Evolutionary conservation across 2,888 invertebrate species (phyloP), one percentile per base, ranked within the genome.

Genomic region (Hololepta plana): DNA sequence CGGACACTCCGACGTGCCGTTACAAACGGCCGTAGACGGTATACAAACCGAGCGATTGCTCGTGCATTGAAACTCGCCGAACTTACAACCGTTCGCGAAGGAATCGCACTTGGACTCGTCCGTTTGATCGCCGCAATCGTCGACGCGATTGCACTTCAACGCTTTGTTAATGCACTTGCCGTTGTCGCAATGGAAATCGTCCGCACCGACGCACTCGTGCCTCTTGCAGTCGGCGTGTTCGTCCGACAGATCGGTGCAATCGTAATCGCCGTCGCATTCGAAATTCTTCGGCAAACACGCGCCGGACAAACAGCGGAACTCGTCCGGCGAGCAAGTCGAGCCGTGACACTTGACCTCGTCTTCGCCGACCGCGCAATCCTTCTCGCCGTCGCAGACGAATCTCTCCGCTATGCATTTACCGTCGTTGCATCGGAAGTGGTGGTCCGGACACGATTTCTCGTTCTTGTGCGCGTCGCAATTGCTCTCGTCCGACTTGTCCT

Each of bases 191-290:
- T 43, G 39, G 46, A 60, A 59, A 57, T 63, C 47, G 33, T 41
- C 36, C 0, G 40, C 13, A 1, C 38, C n/a, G n/a, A n/a, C 24
- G 32, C 59, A 60, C 0, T 37, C 35, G 35, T 27, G 42, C 46
- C 45, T 47, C 61, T 64, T 49, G 34, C 68, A 68, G 35, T 59
- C 53, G 7, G 64, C 68, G 31, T 67, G 64, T 48, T 84, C 82
- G 40, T 82, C 82, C 1, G 74, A 72, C 7, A 54, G 58, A 48
- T 87, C 85, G 0, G 46, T 39, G 45, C 88, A 90, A 51, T 90
- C 85, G 22, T 57, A 53, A n/a, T 62, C 57, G 0, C 64, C 64
- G 46, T 90, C 76, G 47, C 87, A 87, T 22, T 71, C 64, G 57
- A 65, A 67, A 24, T 49, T 56, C 30, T 65, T 52, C 4, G 69